Evolutionary conservation across 2,797 vertebrate genomes (phyloP).

Genomic region (Perdix hodgsoniae): DNA sequence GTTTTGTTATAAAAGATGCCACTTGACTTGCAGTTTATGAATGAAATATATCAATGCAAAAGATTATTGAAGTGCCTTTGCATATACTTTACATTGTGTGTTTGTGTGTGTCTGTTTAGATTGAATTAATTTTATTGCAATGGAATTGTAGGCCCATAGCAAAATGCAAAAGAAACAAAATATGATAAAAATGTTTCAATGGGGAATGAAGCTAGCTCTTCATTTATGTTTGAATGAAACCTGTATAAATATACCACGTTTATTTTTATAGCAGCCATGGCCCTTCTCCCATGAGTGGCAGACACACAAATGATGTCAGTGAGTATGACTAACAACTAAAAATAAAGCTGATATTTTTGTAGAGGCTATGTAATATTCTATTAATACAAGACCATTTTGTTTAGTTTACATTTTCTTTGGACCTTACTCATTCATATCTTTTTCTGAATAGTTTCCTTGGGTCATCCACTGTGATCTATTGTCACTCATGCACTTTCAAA

Average conservation of each 20-base stretch:
- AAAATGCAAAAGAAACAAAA: not conserved
- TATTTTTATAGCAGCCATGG: conserved; percentile 60
- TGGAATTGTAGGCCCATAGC: not conserved
- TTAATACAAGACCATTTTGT: conserved; percentile 33
- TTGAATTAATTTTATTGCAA: not conserved
- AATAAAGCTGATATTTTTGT: conserved; percentile 58
- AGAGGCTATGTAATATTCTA: conserved; percentile 19
- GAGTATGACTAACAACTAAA: conserved; percentile 72
- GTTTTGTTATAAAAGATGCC: not conserved
- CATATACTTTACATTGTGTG: not conserved
- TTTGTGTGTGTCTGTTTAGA: not conserved
- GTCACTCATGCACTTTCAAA: not conserved
- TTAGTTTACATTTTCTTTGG: conserved; percentile 45
- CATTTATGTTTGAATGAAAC: not conserved
- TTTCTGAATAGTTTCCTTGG: not conserved
- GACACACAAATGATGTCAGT: conserved; percentile 75
- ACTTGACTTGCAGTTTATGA: not conserved
- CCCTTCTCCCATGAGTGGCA: conserved; percentile 58
- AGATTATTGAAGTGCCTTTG: not conserved
- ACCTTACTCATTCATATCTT: conserved; percentile 57
- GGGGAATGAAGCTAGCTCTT: not conserved
- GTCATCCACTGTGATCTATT: not conserved
- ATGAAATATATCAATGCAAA: not conserved
- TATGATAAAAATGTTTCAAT: not conserved
- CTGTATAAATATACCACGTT: conserved; percentile 14